Conservation (phyloP, 2,888 invertebrate species). For the Syrphus vitripennis region DNA sequence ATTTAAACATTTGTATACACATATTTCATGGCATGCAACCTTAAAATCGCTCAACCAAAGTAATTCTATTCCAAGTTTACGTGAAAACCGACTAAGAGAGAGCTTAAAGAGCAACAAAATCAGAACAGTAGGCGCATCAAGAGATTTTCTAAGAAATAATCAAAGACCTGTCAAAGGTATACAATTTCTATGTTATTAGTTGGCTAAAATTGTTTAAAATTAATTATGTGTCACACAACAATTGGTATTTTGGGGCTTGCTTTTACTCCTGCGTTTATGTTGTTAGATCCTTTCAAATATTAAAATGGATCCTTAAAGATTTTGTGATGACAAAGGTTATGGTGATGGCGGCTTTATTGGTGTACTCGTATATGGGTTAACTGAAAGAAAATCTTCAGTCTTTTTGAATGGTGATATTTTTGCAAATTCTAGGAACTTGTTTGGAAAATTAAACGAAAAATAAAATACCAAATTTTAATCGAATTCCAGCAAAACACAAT, state of each 20-base stretch:
- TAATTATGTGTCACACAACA: slow-evolving; percentile 67
- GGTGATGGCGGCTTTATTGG: background rate
- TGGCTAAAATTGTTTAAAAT: slow-evolving; percentile 69
- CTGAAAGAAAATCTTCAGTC: background rate
- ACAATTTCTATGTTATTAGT: slow-evolving; percentile 55
- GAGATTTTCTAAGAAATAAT: slow-evolving; percentile 50
- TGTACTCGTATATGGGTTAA: no score
- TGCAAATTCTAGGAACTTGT: no score
- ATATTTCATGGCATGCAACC: slow-evolving; percentile 1
- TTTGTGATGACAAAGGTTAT: background rate
- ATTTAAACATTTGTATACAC: background rate
- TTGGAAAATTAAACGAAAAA: no score
- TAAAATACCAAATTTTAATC: no score
- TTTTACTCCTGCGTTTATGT: background rate
- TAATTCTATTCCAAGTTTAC: background rate
- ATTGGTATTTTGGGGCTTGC: background rate
- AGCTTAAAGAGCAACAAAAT: background rate
- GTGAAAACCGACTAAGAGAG: background rate
- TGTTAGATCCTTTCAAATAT: background rate
- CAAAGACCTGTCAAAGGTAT: slow-evolving; percentile 42
- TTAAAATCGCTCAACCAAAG: slow-evolving; percentile 30
- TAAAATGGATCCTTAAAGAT: background rate
- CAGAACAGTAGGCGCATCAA: slow-evolving; percentile 16
- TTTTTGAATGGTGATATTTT: no score
- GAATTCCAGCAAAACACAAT: no score